Percentiles rank a stretch among this genome's conserved stretches.
Conservation (phyloP, 2,113 vertebrate genomes). For the Chaenogobius annularis region DNA sequence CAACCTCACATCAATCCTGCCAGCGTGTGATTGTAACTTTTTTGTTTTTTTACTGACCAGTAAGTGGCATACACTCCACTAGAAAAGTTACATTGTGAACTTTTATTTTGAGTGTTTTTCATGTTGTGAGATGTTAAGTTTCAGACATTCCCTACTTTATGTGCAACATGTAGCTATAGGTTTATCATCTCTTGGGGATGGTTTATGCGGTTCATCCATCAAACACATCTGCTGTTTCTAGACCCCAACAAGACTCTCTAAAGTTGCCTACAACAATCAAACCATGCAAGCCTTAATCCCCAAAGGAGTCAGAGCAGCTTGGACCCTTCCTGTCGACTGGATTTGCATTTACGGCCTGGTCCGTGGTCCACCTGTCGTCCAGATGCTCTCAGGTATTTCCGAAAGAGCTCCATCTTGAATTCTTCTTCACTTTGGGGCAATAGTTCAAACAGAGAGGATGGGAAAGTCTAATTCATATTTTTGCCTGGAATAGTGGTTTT, state of each 20-base stretch:
- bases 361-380: neutral
- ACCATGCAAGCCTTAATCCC: neutral
- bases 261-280: neutral
- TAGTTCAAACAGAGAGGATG: neutral
- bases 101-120: too few relatives aligned
- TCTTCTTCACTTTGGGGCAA: neutral
- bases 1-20: too few relatives aligned
- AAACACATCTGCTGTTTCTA: neutral
- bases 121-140: neutral
- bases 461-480: neutral
- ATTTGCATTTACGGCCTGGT: neutral
- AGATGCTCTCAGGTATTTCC: conserved; percentile 7
- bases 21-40: too few relatives aligned
- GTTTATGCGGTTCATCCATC: neutral
- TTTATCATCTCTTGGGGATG: neutral
- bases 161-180: neutral
- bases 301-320: neutral
- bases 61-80: neutral
- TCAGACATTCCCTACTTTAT: neutral
- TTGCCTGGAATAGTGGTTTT: neutral
- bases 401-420: neutral
- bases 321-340: neutral
- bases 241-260: neutral
- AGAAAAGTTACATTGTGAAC: neutral
- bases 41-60: neutral